These are phyloP conservation scores for Bombus confusus DNA, from an alignment of 1,140 invertebrate species.

Conservation along the genomic window DNA sequence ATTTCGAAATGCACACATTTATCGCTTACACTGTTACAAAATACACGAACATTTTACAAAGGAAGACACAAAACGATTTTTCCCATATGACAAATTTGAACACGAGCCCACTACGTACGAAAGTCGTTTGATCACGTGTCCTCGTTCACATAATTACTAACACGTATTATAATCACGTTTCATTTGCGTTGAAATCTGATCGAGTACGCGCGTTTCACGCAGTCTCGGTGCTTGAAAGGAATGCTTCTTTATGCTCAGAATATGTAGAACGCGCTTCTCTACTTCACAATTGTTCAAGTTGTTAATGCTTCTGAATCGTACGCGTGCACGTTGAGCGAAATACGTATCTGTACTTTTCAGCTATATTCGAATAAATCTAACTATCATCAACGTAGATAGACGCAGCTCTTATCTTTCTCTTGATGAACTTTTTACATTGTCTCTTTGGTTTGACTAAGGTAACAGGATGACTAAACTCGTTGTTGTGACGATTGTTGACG, in stretches of 20 bases:
- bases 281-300: constrained; percentile 24
- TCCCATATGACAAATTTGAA: background rate
- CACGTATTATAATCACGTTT: background rate
- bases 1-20: background rate
- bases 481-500: background rate
- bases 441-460: background rate
- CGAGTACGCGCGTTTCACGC: constrained; percentile 33
- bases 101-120: background rate
- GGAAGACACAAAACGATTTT: background rate
- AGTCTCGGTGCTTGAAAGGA: constrained; percentile 37
- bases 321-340: constrained; percentile 17
- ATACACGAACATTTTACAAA: background rate
- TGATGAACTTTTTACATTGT: background rate
- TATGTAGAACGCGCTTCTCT: constrained; percentile 46
- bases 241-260: constrained; percentile 25
- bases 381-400: constrained; percentile 17
- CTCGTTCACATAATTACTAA: constrained; percentile 36
- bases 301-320: constrained; percentile 15
- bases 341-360: background rate
- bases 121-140: constrained; percentile 48
- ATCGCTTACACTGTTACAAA: background rate
- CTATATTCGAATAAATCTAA: background rate
- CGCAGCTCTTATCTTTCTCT: background rate
- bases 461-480: too few species aligned
- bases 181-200: constrained; percentile 7